Conservation (phyloP, 2,797 vertebrate species). For the Rachycentron canadum region DNA sequence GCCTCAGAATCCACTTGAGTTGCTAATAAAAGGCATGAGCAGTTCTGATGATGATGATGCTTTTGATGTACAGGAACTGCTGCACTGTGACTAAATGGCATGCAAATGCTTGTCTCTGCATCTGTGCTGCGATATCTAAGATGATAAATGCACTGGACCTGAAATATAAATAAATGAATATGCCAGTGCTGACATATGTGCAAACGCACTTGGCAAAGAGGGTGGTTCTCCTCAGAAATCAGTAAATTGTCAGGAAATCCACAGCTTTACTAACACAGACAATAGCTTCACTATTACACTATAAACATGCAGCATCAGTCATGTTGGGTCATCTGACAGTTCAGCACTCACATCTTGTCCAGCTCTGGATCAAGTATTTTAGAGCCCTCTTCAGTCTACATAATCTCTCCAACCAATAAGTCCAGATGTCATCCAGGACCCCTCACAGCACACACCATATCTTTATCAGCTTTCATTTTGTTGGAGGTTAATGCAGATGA, state of each 20-base stretch:
- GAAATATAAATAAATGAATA: too few relatives aligned
- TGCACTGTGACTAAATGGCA: not conserved
- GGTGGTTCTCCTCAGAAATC: not conserved
- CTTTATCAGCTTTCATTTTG: not conserved
- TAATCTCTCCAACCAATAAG: conserved; percentile 36
- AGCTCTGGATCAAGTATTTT: not conserved
- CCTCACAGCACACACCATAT: not conserved
- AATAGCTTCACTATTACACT: too few relatives aligned
- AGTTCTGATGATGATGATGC: not conserved
- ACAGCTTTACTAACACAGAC: not conserved
- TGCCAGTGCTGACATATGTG: too few relatives aligned
- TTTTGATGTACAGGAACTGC: not conserved
- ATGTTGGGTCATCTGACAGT: not conserved
- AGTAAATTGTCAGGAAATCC: not conserved
- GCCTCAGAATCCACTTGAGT: not conserved
- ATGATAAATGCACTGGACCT: not conserved
- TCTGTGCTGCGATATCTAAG: not conserved
- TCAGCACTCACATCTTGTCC: conserved; percentile 1
- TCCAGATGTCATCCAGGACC: not conserved
- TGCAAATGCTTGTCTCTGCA: conserved; percentile 1
- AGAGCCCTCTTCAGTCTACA: not conserved
- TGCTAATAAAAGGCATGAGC: too few relatives aligned
- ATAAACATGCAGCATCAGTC: not conserved
- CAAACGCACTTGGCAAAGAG: not conserved
- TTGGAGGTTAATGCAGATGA: too few relatives aligned